A percentile compares a stretch with the other conserved stretches of the same genome.
Evolutionary conservation across 2,797 vertebrate species (phyloP).

Genomic region (Myripristis murdjan): DNA sequence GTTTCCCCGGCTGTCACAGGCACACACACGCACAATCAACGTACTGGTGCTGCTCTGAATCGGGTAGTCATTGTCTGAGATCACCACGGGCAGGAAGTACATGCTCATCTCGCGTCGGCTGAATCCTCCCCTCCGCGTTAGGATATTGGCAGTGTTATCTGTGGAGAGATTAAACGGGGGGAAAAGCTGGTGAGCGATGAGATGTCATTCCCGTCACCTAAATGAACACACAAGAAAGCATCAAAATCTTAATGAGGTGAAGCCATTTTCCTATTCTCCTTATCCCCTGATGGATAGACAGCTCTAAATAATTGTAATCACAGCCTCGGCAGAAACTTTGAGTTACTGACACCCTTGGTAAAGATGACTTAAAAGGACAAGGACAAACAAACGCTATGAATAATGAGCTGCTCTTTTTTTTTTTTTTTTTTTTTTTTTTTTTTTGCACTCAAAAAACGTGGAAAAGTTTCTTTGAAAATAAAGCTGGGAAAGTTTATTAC

Average conservation of each 20-base stretch:
- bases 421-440: too few species aligned
- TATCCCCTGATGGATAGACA: background rate
- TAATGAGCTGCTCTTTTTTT: background rate
- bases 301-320: background rate
- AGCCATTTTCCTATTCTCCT: background rate
- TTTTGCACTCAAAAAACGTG: too few species aligned
- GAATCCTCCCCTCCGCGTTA: conserved; percentile 94
- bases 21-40: conserved; percentile 92
- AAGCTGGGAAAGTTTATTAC: too few species aligned
- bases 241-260: too few species aligned
- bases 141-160: conserved; percentile 98
- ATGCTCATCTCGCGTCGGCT: conserved; percentile 93
- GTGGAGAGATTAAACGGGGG: background rate
- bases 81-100: conserved; percentile 95
- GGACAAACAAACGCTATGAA: background rate
- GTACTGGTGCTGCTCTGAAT: conserved; percentile 97
- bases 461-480: background rate
- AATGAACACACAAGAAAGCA: background rate
- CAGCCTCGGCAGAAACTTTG: background rate
- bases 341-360: background rate
- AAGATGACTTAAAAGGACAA: too few species aligned
- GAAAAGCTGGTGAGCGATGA: background rate
- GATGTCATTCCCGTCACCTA: background rate
- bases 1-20: conserved; percentile 92
- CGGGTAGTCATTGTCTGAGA: conserved; percentile 96